These are phyloP conservation scores for Hydropsyche betteni DNA, from an alignment of 2,888 invertebrate species.

Conservation along the genomic window DNA sequence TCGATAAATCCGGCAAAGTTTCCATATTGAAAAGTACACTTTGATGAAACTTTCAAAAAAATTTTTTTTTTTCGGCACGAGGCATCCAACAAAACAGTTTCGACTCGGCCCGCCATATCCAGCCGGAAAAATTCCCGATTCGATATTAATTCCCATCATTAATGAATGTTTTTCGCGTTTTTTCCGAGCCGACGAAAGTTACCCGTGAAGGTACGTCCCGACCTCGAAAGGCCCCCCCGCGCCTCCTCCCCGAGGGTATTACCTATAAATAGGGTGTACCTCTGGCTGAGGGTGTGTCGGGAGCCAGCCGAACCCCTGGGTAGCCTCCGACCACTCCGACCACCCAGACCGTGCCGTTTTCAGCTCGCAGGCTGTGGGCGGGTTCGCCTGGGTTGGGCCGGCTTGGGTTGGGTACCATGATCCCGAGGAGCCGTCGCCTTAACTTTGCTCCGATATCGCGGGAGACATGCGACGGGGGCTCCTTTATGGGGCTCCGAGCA, in stretches of 20 bases:
- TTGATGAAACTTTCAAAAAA: too few relatives aligned
- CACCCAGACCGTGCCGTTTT: slow-evolving; percentile 27
- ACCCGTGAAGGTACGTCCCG: slow-evolving; percentile 36
- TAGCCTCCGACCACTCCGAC: background rate
- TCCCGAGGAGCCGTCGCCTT: slow-evolving; percentile 39
- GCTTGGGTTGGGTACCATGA: slow-evolving; percentile 9
- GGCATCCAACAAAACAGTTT: too few relatives aligned
- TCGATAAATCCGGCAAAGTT: too few relatives aligned
- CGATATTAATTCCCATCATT: too few relatives aligned
- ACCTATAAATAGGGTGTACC: slow-evolving; percentile 50
- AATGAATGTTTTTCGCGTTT: slow-evolving; percentile 15
- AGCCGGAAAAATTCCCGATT: too few relatives aligned
- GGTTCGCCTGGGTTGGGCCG: background rate
- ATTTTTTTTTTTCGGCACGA: too few relatives aligned
- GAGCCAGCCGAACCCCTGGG: slow-evolving; percentile 28
- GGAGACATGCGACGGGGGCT: slow-evolving; percentile 39
- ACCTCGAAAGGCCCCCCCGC: slow-evolving; percentile 13
- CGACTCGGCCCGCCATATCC: too few relatives aligned
- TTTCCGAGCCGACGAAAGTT: slow-evolving; percentile 35
- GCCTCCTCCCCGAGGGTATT: slow-evolving; percentile 43
- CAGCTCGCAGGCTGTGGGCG: background rate
- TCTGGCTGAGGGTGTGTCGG: slow-evolving; percentile 37
- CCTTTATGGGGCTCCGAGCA: slow-evolving; percentile 39
- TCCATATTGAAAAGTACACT: too few relatives aligned
- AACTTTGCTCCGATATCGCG: slow-evolving; percentile 38